Percentiles rank a stretch among this genome's conserved stretches.
Conservation (phyloP, 2,113 vertebrate genomes). For the Albula glossodonta region DNA sequence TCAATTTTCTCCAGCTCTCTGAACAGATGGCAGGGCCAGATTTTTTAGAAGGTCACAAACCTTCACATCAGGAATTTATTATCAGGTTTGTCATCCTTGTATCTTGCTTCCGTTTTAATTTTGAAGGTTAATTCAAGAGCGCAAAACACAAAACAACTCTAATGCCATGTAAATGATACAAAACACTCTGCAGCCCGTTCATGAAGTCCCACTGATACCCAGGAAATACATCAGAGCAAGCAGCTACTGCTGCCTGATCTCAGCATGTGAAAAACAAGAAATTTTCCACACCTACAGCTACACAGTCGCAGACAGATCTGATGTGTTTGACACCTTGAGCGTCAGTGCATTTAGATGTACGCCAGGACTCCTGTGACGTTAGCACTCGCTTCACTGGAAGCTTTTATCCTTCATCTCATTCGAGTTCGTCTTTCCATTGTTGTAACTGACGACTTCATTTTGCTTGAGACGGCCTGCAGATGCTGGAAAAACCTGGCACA, state of each 20-base stretch:
- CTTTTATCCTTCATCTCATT: background rate
- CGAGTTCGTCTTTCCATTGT: background rate
- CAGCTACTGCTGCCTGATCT: too few species aligned
- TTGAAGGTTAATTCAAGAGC: background rate
- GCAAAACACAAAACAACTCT: background rate
- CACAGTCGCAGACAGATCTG: too few species aligned
- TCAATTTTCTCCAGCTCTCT: background rate
- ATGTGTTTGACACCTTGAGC: too few species aligned
- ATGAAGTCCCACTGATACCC: background rate
- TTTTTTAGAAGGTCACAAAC: background rate
- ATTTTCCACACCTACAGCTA: too few species aligned
- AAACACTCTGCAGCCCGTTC: background rate
- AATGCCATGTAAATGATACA: background rate
- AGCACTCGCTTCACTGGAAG: background rate
- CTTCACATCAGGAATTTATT: background rate
- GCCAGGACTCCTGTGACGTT: background rate
- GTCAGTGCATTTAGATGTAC: background rate
- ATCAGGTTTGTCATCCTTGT: background rate
- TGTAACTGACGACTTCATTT: background rate
- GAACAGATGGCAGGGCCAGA: background rate
- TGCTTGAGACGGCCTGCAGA: background rate
- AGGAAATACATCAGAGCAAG: background rate
- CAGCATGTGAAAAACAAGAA: too few species aligned
- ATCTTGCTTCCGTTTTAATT: background rate
- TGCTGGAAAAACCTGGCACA: background rate